These are phyloP conservation scores for Antheraea pernyi DNA, from an alignment of 1,140 invertebrate species.

Conservation along the genomic window DNA sequence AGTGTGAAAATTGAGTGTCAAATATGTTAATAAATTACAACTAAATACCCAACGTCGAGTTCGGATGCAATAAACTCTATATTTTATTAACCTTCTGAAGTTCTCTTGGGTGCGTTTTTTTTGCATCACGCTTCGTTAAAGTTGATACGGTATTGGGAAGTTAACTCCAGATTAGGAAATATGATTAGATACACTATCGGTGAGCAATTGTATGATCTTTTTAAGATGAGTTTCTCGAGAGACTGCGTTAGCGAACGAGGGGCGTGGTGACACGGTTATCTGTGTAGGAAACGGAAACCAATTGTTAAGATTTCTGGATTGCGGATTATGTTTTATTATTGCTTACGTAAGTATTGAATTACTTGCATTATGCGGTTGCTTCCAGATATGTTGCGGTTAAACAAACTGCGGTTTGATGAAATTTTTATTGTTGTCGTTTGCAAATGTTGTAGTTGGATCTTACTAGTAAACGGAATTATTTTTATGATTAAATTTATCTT, in stretches of 20 bases:
- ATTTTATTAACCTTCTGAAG: slow-evolving; percentile 64
- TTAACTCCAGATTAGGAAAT: background rate
- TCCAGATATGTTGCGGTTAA: background rate
- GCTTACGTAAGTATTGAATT: slow-evolving; percentile 48
- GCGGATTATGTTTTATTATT: slow-evolving; percentile 34
- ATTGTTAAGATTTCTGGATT: slow-evolving; percentile 58
- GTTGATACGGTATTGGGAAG: background rate
- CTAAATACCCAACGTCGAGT: slow-evolving; percentile 41
- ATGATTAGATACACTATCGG: background rate
- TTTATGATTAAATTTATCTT: no score
- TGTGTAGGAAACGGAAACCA: slow-evolving; percentile 68
- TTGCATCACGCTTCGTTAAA: background rate
- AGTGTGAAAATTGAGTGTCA: slow-evolving; percentile 49
- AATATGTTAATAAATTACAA: slow-evolving; percentile 63
- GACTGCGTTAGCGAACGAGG: background rate
- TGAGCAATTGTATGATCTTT: background rate
- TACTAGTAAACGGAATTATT: no score
- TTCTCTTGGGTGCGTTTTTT: slow-evolving; percentile 20
- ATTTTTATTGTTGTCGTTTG: background rate
- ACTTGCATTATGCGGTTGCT: slow-evolving; percentile 33
- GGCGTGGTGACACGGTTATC: slow-evolving; percentile 43
- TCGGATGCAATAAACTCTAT: slow-evolving; percentile 61
- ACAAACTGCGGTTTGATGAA: background rate
- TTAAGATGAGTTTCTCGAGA: background rate
- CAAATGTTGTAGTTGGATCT: no score